These are phyloP conservation scores for Drosophila borborema DNA, from an alignment of 2,888 invertebrate species.

Conservation along the genomic window DNA sequence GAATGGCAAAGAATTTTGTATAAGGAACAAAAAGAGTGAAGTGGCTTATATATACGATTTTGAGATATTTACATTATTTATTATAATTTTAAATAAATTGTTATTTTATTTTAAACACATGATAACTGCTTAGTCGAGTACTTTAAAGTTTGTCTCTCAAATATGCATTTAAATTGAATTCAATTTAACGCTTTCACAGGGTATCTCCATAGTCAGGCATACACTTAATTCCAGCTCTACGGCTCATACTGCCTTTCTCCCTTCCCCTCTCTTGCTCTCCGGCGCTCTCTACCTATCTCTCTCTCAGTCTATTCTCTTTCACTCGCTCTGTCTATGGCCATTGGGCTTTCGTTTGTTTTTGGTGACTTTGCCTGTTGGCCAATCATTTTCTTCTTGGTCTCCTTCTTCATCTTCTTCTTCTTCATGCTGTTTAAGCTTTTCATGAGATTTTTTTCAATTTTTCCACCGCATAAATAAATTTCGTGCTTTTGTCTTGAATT, in stretches of 20 bases:
- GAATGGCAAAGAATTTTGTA: background rate
- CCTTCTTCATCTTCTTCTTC: constrained; percentile 1
- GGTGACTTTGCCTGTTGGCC: constrained; percentile 35
- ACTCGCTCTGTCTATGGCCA: background rate
- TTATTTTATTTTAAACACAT: background rate
- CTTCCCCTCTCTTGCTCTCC: background rate
- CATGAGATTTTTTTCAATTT: constrained; percentile 53
- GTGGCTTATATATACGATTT: too few species aligned
- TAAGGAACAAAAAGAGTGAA: too few species aligned
- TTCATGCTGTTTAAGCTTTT: constrained; percentile 16
- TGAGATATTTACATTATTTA: too few species aligned
- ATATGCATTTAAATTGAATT: background rate
- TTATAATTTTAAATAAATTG: too few species aligned
- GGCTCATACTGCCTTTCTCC: background rate
- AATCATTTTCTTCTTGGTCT: constrained; percentile 3
- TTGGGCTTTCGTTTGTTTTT: constrained; percentile 20
- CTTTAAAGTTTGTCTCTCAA: too few species aligned
- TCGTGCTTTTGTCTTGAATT: constrained; percentile 40
- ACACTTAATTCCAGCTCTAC: background rate
- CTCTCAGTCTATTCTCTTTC: background rate
- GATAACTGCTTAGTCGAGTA: background rate
- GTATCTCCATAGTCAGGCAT: background rate
- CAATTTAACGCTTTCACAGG: background rate
- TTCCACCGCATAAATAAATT: constrained; percentile 45
- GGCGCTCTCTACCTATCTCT: background rate